These are phyloP conservation scores for Poliocrania exsul DNA, from an alignment of 2,797 vertebrate genomes.

Conservation along the genomic window DNA sequence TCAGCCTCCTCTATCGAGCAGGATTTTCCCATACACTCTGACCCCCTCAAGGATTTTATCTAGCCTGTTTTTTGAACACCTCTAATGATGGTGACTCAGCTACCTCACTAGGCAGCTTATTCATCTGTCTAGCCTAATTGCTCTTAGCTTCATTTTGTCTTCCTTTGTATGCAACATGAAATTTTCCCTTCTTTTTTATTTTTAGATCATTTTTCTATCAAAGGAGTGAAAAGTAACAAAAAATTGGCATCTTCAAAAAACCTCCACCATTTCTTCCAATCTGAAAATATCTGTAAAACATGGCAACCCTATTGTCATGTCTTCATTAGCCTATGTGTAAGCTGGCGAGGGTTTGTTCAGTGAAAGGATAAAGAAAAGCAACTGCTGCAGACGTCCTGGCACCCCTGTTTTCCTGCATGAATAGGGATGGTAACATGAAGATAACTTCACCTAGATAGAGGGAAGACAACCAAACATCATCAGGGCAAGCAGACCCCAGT, in stretches of 20 bases:
- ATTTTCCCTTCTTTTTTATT: neutral
- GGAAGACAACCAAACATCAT: neutral
- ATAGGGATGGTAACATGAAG: neutral
- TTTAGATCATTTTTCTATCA: neutral
- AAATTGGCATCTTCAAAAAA: neutral
- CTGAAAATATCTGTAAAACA: neutral
- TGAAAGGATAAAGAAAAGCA: neutral
- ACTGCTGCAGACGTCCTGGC: neutral
- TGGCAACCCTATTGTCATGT: neutral
- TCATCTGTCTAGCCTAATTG: conserved; percentile 65
- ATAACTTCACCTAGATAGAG: neutral
- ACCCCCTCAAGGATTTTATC: conserved; percentile 73
- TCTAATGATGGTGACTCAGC: conserved; percentile 74
- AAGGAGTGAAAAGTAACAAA: accelerated
- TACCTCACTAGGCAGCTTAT: conserved; percentile 69
- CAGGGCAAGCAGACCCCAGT: neutral
- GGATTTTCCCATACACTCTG: conserved; percentile 74
- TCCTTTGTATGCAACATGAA: conserved; percentile 20
- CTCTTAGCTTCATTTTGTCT: conserved; percentile 52
- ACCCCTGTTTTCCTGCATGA: neutral
- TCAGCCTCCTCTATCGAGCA: conserved; percentile 70
- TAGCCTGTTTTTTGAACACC: conserved; percentile 66
- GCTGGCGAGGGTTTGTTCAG: neutral
- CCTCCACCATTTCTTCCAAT: neutral
- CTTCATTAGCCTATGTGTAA: neutral